Base-by-base conservation (phyloP, 2,888 invertebrate species). In the Andrena chrysosceles region DNA sequence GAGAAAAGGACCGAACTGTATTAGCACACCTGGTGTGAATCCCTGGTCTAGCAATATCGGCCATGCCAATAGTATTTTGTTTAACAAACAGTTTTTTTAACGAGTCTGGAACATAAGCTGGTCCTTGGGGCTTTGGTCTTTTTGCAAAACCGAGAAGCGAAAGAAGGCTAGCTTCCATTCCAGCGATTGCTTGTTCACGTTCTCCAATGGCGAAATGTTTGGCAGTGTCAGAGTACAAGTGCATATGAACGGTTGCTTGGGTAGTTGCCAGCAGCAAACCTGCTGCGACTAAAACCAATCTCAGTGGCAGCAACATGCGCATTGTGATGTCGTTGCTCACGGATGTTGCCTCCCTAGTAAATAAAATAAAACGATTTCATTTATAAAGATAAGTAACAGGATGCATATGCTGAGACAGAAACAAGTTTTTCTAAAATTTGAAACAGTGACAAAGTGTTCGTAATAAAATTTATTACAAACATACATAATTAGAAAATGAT, bases 1-100 rank as follows among this genome's bases (percentile, higher is more conserved):
- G 98, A 92, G 96, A 96, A 95, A 97, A 98, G 94, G 97, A 97
- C 93, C 98, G 95, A 85, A 97, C 97, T 76, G 98, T 98, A 94
- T 98, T 98, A 89, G 98, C 97, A 88, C 96, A 96, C 91, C 96
- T 96, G 85, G 97, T 96, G 91, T 96, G 95, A 89, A 96, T 94
- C 85, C 96, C 97, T 80, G 96, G 96, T 90, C 95, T 96, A 93
- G 96, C 96, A 89, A 97, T 95, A 90, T 95, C 95, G 67, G 96
- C 95, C 83, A 96, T 96, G 90, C 96, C 96, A 87, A 95, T 95
- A 90, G 95, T 96, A 94, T 95, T 96, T 88, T 97, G 96, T 89
- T 95, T 95, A 84, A 95, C 94, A 95, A 98, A 98, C 85, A 98
- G 95, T 92, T 97, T 95, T 93, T 96, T 95, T 96, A 98, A 96